Conservation (phyloP, 1,140 invertebrate species). For the Drosophila punjabiensis region DNA sequence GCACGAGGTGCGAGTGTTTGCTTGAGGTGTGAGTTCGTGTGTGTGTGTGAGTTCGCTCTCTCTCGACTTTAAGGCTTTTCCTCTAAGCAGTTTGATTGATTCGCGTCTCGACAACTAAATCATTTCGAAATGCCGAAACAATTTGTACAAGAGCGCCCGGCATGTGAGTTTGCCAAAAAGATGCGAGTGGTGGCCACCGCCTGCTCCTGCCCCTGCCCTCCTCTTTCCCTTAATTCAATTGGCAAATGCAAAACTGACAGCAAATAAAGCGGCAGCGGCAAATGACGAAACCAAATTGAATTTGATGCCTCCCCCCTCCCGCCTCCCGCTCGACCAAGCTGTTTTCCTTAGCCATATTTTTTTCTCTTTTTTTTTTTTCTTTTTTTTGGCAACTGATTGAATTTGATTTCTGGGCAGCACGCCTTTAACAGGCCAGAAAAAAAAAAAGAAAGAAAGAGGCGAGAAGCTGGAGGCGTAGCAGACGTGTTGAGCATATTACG, state of each 20-base stretch:
- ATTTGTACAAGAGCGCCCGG: conserved; percentile 21
- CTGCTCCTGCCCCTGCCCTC: no score
- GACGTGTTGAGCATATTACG: conserved; percentile 74
- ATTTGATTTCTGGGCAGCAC: conserved; percentile 65
- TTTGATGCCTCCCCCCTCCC: conserved; percentile 36
- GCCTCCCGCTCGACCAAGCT: conserved; percentile 7
- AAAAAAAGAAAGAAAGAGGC: not conserved
- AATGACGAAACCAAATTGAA: conserved; percentile 64
- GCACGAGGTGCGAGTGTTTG: not conserved
- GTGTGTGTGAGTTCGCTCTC: no score
- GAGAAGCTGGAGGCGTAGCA: not conserved
- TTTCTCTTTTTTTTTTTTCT: not conserved
- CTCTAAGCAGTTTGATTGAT: conserved; percentile 63
- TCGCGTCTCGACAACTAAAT: conserved; percentile 66
- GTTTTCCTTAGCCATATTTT: conserved; percentile 32
- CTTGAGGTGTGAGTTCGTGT: not conserved
- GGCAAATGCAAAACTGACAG: conserved; percentile 61
- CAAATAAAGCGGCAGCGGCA: conserved; percentile 30
- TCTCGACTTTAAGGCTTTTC: conserved; percentile 35
- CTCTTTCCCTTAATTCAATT: conserved; percentile 54
- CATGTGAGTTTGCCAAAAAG: not conserved
- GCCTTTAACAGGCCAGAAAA: conserved; percentile 26
- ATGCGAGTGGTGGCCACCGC: conserved; percentile 9
- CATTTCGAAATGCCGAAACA: conserved; percentile 61
- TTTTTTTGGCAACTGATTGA: conserved; percentile 61